Conservation (phyloP, 2,113 vertebrate species). For the Cepphus grylle region DNA sequence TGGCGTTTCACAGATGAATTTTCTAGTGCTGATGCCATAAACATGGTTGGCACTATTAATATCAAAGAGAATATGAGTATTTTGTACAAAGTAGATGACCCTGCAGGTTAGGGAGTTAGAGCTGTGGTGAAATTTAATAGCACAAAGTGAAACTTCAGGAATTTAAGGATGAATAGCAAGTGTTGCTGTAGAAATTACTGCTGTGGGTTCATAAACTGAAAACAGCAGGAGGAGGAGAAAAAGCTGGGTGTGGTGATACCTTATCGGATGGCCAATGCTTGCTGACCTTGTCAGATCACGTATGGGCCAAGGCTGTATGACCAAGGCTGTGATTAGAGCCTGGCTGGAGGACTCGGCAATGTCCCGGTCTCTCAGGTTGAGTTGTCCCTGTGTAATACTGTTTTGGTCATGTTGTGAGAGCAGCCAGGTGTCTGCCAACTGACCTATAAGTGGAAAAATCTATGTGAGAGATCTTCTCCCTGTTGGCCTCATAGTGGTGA, state of each 20-base stretch:
- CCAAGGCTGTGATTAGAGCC: neutral
- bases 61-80: neutral
- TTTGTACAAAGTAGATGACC: neutral
- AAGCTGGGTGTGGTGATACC: neutral
- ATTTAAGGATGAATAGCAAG: neutral
- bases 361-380: rapidly evolving
- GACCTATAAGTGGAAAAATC: neutral
- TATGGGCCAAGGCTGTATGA: neutral
- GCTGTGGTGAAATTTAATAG: neutral
- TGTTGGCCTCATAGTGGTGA: neutral
- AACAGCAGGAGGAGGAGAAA: neutral
- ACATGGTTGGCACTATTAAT: neutral
- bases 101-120: neutral
- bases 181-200: neutral
- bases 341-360: neutral
- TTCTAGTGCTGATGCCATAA: neutral
- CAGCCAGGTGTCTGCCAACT: neutral
- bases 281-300: neutral
- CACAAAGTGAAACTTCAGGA: neutral
- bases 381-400: neutral
- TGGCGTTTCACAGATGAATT: neutral
- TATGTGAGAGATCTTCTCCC: neutral
- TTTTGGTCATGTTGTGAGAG: neutral
- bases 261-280: neutral
- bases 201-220: neutral